These are phyloP conservation scores for Tamandua tetradactyla DNA, from an alignment of 2,797 vertebrate genomes.

Conservation along the genomic window DNA sequence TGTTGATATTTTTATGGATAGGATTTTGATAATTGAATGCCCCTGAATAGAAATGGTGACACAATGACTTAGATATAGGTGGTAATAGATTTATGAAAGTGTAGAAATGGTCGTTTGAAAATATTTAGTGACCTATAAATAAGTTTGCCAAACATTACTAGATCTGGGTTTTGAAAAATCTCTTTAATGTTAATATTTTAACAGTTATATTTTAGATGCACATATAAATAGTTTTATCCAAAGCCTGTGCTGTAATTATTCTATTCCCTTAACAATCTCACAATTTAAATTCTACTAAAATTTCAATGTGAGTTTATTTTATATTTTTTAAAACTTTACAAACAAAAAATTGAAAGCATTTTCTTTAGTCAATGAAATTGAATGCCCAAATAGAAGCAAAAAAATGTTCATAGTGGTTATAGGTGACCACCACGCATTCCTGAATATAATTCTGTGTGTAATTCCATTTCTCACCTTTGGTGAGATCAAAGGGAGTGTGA, in stretches of 20 bases:
- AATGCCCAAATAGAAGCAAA: not conserved
- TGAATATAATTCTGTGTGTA: not conserved
- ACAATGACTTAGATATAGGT: constrained; percentile 3
- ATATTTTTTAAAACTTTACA: constrained; percentile 2
- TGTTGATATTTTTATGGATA: not conserved
- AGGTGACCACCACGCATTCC: not conserved
- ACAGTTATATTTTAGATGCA: not conserved
- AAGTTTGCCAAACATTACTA: constrained; percentile 2
- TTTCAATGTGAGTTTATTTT: not conserved
- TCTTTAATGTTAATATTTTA: not conserved
- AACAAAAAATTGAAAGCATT: not conserved
- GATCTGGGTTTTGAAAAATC: not conserved
- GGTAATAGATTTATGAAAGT: not conserved
- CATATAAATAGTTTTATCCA: not conserved
- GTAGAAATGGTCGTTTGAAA: not conserved
- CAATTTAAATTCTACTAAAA: not conserved
- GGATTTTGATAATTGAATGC: not conserved
- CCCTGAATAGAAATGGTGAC: not conserved
- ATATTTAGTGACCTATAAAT: not conserved
- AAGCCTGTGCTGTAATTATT: not conserved
- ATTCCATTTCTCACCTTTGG: not conserved
- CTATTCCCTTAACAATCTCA: not conserved
- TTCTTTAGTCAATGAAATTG: not conserved
- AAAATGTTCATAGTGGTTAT: not conserved
- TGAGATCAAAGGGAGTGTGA: not conserved